Evolutionary conservation across 2,113 vertebrate genomes (phyloP).

Genomic region (Neodon shergylaensis): DNA sequence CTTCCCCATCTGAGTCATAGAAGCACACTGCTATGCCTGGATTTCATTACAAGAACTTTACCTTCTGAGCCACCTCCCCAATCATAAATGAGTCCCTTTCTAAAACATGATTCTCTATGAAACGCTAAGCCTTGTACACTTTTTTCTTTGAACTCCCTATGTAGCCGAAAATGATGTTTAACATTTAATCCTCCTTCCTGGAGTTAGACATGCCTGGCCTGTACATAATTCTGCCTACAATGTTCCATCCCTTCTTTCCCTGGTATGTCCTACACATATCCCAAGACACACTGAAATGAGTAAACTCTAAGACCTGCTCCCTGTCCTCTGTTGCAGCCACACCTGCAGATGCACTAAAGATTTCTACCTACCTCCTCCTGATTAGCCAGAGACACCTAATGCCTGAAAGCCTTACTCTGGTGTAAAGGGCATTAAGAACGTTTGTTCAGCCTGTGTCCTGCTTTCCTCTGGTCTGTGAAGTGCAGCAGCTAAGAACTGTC

Average conservation of each 20-base stretch:
- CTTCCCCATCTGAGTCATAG: background rate
- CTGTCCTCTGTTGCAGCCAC: background rate
- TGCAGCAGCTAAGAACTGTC: background rate
- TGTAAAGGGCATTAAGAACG: background rate
- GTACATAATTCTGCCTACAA: background rate
- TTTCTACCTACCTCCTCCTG: background rate
- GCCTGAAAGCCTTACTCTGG: background rate
- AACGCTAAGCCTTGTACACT: background rate
- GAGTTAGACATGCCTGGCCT: background rate
- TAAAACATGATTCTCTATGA: background rate
- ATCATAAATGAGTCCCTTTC: background rate
- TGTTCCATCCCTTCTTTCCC: background rate
- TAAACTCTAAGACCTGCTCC: background rate
- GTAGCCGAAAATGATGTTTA: background rate
- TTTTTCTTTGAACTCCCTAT: background rate
- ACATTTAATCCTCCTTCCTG: background rate
- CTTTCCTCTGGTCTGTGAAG: background rate
- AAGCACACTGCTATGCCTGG: background rate
- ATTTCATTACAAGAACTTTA: background rate
- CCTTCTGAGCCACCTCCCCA: background rate
- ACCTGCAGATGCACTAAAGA: background rate
- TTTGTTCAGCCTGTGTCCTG: background rate
- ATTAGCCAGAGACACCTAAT: background rate
- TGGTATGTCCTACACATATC: background rate
- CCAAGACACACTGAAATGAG: background rate